Conservation (phyloP, 2,797 vertebrate species). For the Fundulus diaphanus region DNA sequence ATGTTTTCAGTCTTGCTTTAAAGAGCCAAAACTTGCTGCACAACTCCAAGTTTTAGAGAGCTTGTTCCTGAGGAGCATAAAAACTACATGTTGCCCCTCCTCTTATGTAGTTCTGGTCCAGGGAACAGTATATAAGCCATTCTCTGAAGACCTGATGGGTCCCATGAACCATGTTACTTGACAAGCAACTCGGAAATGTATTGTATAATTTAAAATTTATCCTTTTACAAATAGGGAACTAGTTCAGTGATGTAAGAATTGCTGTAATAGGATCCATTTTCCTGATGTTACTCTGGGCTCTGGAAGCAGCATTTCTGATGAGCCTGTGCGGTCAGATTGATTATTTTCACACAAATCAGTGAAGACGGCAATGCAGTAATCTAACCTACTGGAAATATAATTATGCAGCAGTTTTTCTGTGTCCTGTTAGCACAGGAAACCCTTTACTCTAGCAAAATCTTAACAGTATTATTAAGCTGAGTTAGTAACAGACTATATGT, state of each 20-base stretch:
- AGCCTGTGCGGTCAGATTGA: not conserved
- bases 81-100: too few species aligned
- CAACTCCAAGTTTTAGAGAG: not conserved
- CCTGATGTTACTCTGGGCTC: not conserved
- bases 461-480: not conserved
- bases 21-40: not conserved
- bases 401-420: not conserved
- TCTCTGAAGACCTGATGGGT: too few species aligned
- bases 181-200: not conserved
- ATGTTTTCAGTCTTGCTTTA: not conserved
- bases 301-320: not conserved
- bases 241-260: not conserved
- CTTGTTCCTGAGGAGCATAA: not conserved
- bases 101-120: too few species aligned
- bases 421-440: not conserved
- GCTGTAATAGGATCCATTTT: not conserved
- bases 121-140: not conserved
- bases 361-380: not conserved
- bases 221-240: not conserved
- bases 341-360: not conserved
- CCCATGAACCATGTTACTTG: too few species aligned
- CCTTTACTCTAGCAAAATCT: not conserved
- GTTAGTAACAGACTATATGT: not conserved
- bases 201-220: not conserved
- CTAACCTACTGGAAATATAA: not conserved